phyloP scores from a whole-genome alignment of 1,140 invertebrate species.

The Heliothis subflexa region DNA sequence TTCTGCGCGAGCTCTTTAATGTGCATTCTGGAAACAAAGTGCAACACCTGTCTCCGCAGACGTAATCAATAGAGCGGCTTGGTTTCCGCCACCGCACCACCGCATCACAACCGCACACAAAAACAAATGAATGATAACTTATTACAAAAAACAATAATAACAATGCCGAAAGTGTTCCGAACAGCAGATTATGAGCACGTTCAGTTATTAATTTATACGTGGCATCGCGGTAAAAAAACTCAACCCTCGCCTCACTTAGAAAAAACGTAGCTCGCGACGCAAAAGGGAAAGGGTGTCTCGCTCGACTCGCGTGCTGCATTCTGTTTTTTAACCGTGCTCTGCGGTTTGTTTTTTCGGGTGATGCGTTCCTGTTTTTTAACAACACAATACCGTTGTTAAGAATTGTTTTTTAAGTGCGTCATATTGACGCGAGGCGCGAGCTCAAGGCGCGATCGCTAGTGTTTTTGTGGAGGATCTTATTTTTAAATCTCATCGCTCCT shows the following conservation, averaged over 20 bases:
- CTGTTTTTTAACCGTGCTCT: conserved; percentile 81
- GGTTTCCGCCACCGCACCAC: conserved; percentile 72
- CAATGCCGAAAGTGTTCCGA: conserved; percentile 85
- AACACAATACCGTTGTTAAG: conserved; percentile 82
- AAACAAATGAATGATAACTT: conserved; percentile 79
- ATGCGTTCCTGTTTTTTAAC: conserved; percentile 84
- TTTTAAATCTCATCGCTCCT: conserved; percentile 73
- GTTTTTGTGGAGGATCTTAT: conserved; percentile 72
- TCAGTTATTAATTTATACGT: conserved; percentile 86
- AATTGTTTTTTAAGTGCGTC: conserved; percentile 82
- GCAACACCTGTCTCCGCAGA: conserved; percentile 74
- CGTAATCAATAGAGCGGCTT: conserved; percentile 75
- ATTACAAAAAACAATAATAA: conserved; percentile 69
- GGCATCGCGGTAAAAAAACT: conserved; percentile 80
- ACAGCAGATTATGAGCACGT: conserved; percentile 84
- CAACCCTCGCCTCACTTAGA: conserved; percentile 79
- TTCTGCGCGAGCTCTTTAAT: conserved; percentile 20
- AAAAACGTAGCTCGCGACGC: conserved; percentile 84
- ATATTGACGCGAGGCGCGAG: conserved; percentile 75
- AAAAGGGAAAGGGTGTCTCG: conserved; percentile 85
- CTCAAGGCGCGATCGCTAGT: conserved; percentile 68
- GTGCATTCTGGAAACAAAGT: conserved; percentile 44
- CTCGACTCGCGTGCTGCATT: conserved; percentile 81
- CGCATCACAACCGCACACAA: conserved; percentile 60
- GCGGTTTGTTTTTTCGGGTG: conserved; percentile 82